Percentiles rank a stretch among this genome's conserved stretches.
Evolutionary conservation across 1,140 invertebrate species (phyloP).

Genomic region (Lanistes nyassanus): DNA sequence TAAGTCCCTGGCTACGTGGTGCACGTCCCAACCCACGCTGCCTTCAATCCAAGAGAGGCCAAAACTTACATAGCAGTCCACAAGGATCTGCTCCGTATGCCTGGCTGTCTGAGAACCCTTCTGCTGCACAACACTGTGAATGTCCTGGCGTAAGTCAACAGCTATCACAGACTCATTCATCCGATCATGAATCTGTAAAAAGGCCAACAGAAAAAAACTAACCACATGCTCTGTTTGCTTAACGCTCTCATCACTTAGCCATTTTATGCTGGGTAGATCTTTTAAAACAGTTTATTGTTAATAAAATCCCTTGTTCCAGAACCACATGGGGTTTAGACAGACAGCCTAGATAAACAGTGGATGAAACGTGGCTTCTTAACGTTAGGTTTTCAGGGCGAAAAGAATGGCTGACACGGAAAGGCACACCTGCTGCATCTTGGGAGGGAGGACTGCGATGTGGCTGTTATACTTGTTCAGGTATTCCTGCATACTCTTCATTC

Average conservation of each 20-base stretch:
- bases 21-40: no score
- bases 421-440: conserved; percentile 61
- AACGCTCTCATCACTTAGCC: no score
- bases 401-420: no score
- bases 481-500: conserved; percentile 83
- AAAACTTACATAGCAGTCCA: conserved; percentile 82
- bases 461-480: conserved; percentile 82
- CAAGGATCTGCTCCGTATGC: conserved; percentile 83
- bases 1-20: no score
- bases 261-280: no score
- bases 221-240: background rate
- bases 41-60: no score
- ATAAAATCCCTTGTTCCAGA: no score
- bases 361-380: no score
- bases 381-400: no score
- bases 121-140: conserved; percentile 75
- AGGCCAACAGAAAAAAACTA: background rate
- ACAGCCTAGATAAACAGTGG: no score
- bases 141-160: conserved; percentile 80
- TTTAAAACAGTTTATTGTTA: no score
- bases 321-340: no score
- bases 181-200: conserved; percentile 75
- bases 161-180: conserved; percentile 76
- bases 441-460: conserved; percentile 80
- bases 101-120: conserved; percentile 71